A percentile compares a stretch with the other conserved stretches of the same genome.
Conservation (phyloP, 1,140 invertebrate species). For the Drosophila jambulina region DNA sequence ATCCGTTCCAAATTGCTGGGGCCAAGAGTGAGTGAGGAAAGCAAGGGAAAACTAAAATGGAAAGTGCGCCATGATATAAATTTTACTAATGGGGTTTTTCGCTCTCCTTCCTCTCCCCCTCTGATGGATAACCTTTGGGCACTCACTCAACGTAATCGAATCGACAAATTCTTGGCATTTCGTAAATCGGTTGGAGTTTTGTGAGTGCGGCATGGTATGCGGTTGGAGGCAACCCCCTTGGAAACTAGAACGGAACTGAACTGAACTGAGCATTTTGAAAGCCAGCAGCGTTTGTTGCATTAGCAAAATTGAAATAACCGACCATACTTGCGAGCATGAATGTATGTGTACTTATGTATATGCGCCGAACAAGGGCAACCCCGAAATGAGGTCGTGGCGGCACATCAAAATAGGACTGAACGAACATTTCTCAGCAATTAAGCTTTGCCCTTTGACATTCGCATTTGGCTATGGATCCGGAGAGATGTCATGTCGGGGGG, state of each 20-base stretch:
- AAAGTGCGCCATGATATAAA: conserved; percentile 67
- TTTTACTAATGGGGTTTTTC: conserved; percentile 58
- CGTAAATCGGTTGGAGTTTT: conserved; percentile 56
- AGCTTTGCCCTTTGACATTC: conserved; percentile 51
- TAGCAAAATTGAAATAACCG: conserved; percentile 72
- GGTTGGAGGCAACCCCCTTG: conserved; percentile 11
- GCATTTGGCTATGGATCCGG: conserved; percentile 24
- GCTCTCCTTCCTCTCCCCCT: not conserved
- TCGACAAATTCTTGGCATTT: conserved; percentile 72
- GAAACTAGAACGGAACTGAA: conserved; percentile 74
- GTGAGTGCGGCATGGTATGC: conserved; percentile 7
- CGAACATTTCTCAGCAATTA: conserved; percentile 52
- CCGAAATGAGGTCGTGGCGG: conserved; percentile 43
- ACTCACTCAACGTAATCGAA: conserved; percentile 68
- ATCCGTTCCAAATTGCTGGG: conserved; percentile 66
- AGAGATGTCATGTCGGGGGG: conserved; percentile 18
- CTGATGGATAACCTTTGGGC: conserved; percentile 65
- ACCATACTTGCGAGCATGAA: conserved; percentile 1
- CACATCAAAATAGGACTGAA: conserved; percentile 28
- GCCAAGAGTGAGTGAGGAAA: conserved; percentile 19
- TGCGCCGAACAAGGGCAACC: conserved; percentile 35
- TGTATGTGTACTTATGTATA: not conserved
- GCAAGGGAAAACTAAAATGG: conserved; percentile 46
- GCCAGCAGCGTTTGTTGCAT: conserved; percentile 64
- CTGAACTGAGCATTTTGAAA: conserved; percentile 44